Percentiles rank a stretch among this genome's conserved stretches.
Conservation (phyloP, 2,113 vertebrate genomes). For the Herpetotheres cachinnans region DNA sequence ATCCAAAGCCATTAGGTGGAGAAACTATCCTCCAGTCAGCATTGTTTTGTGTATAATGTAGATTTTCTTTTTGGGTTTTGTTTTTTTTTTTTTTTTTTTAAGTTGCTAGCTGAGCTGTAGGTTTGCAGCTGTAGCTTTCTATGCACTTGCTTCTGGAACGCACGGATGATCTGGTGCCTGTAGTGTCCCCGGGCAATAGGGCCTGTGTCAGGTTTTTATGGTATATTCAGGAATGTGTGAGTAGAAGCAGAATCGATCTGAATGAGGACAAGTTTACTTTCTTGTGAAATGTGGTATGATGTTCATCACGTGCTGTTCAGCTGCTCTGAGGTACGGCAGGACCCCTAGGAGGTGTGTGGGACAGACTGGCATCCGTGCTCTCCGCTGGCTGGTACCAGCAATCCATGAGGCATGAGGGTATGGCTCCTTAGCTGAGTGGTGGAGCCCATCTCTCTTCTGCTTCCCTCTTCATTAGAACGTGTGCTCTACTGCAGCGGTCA, state of each 20-base stretch:
- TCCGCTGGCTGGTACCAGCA: background rate
- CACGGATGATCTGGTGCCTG: background rate
- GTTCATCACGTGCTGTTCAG: background rate
- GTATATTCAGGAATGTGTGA: background rate
- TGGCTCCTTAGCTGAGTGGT: too few relatives aligned
- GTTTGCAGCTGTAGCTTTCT: background rate
- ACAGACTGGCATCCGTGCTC: background rate
- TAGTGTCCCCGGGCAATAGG: background rate
- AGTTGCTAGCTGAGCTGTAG: background rate
- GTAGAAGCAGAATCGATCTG: background rate
- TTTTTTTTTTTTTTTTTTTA: background rate
- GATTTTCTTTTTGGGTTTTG: background rate
- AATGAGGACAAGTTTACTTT: background rate
- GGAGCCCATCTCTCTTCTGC: background rate
- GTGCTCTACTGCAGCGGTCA: background rate
- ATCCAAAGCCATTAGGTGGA: background rate
- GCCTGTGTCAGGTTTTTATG: background rate
- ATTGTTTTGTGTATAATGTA: background rate
- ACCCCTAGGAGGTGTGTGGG: background rate
- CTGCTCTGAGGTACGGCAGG: background rate
- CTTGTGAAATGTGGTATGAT: background rate
- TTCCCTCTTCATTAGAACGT: background rate
- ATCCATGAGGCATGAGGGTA: background rate
- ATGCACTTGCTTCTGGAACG: background rate
- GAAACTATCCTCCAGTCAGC: background rate